phyloP scores from a whole-genome alignment of 2,888 invertebrate genomes.

The Euplexia lucipara region DNA sequence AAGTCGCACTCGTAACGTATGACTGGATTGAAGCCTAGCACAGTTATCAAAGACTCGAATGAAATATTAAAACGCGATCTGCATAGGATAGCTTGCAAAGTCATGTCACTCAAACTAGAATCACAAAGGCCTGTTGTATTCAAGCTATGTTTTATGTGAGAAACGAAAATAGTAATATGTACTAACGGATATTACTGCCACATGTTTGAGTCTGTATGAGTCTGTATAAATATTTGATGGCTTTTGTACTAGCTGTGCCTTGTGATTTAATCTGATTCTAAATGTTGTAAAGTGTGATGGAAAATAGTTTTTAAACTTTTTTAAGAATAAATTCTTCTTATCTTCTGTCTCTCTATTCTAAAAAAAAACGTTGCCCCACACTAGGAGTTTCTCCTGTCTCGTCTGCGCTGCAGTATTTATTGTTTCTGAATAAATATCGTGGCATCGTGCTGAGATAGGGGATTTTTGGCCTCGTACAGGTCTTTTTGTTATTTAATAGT shows the following conservation, averaged over 20 bases:
- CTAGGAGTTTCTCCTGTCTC: too few species aligned
- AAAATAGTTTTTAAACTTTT: too few species aligned
- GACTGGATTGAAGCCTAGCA: conserved; percentile 33
- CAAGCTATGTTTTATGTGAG: conserved; percentile 49
- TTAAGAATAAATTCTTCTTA: too few species aligned
- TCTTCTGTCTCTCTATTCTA: too few species aligned
- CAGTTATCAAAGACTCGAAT: conserved; percentile 61
- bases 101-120: conserved; percentile 58
- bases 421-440: too few species aligned
- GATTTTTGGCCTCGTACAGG: too few species aligned
- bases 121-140: conserved; percentile 59
- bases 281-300: too few species aligned
- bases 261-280: too few species aligned
- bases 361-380: too few species aligned
- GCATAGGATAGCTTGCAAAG: conserved; percentile 52
- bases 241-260: conserved; percentile 12
- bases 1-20: conserved; percentile 22
- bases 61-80: conserved; percentile 66
- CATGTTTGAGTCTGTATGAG: conserved; percentile 10
- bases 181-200: conserved; percentile 22
- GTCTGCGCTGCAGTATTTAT: too few species aligned
- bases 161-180: conserved; percentile 45
- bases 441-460: too few species aligned
- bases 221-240: not conserved
- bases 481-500: too few species aligned